phyloP scores from a whole-genome alignment of 2,113 vertebrate genomes.

The Erpornis zantholeuca region DNA sequence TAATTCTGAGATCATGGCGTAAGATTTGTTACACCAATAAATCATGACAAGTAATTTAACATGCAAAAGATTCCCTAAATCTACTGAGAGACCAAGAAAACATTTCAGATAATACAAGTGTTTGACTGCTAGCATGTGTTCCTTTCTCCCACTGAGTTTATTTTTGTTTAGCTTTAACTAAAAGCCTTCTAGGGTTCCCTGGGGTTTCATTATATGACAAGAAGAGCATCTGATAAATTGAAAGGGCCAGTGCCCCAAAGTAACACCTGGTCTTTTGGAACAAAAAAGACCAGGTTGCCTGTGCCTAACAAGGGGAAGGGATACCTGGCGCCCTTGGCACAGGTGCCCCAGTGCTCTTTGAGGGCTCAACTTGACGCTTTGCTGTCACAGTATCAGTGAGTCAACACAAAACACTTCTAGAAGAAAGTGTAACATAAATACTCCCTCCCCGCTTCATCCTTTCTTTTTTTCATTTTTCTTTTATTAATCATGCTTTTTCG shows the following conservation, averaged over 20 bases:
- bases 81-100: background rate
- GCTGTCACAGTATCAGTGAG: background rate
- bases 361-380: background rate
- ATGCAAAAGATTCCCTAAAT: background rate
- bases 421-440: background rate
- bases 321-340: background rate
- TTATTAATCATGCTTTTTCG: background rate
- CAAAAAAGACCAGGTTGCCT: too few species aligned
- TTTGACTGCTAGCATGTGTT: background rate
- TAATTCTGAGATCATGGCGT: rapidly evolving
- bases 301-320: background rate
- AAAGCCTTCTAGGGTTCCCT: background rate
- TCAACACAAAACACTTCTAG: background rate
- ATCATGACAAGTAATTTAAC: background rate
- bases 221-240: background rate
- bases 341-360: background rate
- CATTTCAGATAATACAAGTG: background rate
- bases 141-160: slow-evolving; percentile 11
- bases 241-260: background rate
- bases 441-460: rapidly evolving
- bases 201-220: background rate
- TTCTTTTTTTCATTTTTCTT: background rate
- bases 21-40: background rate
- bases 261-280: background rate
- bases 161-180: background rate